These are phyloP conservation scores for Sesamia nonagrioides DNA, from an alignment of 1,140 invertebrate species.

Conservation along the genomic window DNA sequence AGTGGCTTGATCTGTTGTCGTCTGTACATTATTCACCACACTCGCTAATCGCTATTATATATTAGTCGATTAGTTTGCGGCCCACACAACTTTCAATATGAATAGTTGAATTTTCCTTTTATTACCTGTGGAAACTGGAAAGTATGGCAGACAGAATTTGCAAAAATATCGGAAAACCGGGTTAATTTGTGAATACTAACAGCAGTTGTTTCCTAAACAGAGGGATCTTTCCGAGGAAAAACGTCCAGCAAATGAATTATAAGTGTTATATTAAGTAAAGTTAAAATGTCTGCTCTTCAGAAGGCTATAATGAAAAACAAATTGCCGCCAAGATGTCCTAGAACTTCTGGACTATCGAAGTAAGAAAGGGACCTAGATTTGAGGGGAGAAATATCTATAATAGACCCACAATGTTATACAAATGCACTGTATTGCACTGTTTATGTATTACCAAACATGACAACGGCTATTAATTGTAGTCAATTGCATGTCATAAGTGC, in stretches of 20 bases:
- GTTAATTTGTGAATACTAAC: neutral
- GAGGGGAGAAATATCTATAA: neutral
- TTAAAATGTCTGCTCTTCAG: constrained; percentile 89
- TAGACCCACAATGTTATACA: neutral
- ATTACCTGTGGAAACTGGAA: constrained; percentile 14
- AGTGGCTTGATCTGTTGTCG: no score
- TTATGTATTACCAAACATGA: neutral
- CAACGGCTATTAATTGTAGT: neutral
- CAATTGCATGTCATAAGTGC: neutral
- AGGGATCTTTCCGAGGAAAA: neutral
- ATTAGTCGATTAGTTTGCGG: neutral
- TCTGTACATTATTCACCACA: no score
- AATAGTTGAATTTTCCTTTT: neutral
- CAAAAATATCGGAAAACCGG: constrained; percentile 24
- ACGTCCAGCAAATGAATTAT: neutral
- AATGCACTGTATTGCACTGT: neutral
- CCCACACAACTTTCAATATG: neutral
- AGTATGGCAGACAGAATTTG: neutral
- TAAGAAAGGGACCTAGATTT: constrained; percentile 67
- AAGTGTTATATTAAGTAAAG: neutral
- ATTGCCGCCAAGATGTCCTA: constrained; percentile 88
- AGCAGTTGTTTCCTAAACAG: neutral
- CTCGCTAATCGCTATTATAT: neutral
- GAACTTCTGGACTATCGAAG: constrained; percentile 79
- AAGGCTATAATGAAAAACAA: constrained; percentile 91